Evolutionary conservation across 2,113 vertebrate species (phyloP).

Genomic region (Micronycteris hirsuta): DNA sequence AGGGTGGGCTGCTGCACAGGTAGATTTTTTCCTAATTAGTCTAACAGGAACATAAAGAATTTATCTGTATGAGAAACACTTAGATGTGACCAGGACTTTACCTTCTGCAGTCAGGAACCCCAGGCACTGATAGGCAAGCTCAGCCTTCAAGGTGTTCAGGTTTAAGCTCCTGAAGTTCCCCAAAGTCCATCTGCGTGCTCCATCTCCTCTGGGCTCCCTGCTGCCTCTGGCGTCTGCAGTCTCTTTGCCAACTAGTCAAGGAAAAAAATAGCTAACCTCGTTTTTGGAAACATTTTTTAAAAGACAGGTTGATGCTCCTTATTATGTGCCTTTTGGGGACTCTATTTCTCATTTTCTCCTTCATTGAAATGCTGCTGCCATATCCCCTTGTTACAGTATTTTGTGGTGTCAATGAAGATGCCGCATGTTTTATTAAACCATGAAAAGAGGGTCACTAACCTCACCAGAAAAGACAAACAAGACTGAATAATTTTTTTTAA

Average conservation of each 20-base stretch:
- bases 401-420: neutral
- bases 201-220: neutral
- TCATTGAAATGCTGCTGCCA: neutral
- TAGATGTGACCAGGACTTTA: neutral
- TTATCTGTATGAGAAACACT: neutral
- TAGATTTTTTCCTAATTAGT: neutral
- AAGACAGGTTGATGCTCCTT: neutral
- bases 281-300: neutral
- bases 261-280: neutral
- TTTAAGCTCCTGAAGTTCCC: neutral
- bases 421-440: neutral
- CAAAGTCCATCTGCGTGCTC: accelerated
- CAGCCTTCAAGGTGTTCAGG: neutral
- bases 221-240: neutral
- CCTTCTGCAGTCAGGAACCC: neutral
- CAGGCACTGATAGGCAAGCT: neutral
- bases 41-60: neutral
- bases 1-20: neutral
- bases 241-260: neutral
- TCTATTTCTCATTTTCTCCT: neutral
- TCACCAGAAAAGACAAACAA: neutral
- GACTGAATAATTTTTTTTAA: neutral
- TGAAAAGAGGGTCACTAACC: neutral
- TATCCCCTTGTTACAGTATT: neutral
- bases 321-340: neutral